phyloP scores from a whole-genome alignment of 1,140 invertebrate species.

The Maniola jurtina region DNA sequence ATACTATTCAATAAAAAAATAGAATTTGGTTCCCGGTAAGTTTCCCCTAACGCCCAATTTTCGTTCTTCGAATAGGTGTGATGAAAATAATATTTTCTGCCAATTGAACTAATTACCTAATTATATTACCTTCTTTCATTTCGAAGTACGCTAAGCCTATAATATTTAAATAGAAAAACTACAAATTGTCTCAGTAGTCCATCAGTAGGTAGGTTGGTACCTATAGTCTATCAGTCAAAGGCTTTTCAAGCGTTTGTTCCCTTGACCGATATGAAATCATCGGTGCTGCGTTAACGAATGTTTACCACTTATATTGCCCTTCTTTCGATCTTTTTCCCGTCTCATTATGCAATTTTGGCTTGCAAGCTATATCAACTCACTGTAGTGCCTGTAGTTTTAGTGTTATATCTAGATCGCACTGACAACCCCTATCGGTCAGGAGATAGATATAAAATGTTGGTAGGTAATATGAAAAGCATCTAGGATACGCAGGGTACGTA shows the following conservation, averaged over 20 bases:
- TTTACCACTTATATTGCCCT: constrained; percentile 50
- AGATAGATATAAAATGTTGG: background rate
- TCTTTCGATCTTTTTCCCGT: constrained; percentile 47
- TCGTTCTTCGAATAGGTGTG: too few species aligned
- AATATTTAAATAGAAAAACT: background rate
- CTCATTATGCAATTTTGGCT: constrained; percentile 43
- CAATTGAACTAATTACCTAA: too few species aligned
- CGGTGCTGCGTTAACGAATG: constrained; percentile 43
- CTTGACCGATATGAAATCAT: constrained; percentile 66
- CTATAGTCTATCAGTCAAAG: constrained; percentile 21
- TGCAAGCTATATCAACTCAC: background rate
- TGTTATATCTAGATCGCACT: background rate
- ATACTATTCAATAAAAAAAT: too few species aligned
- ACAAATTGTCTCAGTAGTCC: background rate
- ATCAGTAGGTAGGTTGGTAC: background rate
- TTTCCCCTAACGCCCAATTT: too few species aligned
- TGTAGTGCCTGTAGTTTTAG: constrained; percentile 1
- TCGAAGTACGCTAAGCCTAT: too few species aligned
- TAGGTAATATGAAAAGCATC: background rate
- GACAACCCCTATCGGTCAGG: background rate
- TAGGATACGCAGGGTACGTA: too few species aligned
- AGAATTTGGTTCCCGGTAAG: too few species aligned
- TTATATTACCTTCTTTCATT: too few species aligned
- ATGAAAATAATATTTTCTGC: too few species aligned
- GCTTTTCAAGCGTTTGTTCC: constrained; percentile 47